Base-by-base conservation (phyloP, 2,888 invertebrate genomes). In the Galerucella pusilla region DNA sequence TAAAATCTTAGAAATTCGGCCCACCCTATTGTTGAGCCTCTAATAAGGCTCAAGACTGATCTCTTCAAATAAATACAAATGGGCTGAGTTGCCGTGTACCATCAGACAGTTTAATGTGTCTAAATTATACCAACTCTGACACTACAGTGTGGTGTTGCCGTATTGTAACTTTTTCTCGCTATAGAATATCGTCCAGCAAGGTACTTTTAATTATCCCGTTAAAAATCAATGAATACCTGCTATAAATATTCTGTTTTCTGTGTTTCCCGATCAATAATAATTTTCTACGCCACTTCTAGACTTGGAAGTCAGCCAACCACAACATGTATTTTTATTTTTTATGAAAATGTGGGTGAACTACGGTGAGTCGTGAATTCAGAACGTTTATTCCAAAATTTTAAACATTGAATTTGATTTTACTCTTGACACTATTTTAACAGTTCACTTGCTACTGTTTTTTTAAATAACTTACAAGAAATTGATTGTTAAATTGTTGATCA, bases 261-360 rank as follows among this genome's bases (percentile, higher is more conserved):
- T n/a, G n/a, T 52, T 57, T 20, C 10, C 11, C 57, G 10, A 57
- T 16, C 10, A 20, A 57, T 20, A 10, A 14, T 2, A 54, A 14
- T 12, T 49, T 54, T 54, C 16, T 20, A 57, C 57, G 57, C 57
- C 57, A 20, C 57, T 57, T 9, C 9, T 16, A 57, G 57, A 9
- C 20, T 57, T 57, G 57, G 57, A 57, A 16, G 2, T 20, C 20
- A 57, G 57, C 57, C 57, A 57, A 57, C 10, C 57, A 20, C 10
- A 57, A n/a, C 35, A 42, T 42, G n/a, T 52, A n/a, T 52, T 52
- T 52, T n/a, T 9, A 57, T 57, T 20, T 57, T 57, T 57, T 57
- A 20, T 16, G 57, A 57, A 57, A 57, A 57, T 16, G 57, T 57
- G 20, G 57, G 57, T 57, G 57, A 57, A 20, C 10, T n/a, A 57